Conservation (phyloP, 2,797 vertebrate genomes). For the Gallirallus australis region DNA sequence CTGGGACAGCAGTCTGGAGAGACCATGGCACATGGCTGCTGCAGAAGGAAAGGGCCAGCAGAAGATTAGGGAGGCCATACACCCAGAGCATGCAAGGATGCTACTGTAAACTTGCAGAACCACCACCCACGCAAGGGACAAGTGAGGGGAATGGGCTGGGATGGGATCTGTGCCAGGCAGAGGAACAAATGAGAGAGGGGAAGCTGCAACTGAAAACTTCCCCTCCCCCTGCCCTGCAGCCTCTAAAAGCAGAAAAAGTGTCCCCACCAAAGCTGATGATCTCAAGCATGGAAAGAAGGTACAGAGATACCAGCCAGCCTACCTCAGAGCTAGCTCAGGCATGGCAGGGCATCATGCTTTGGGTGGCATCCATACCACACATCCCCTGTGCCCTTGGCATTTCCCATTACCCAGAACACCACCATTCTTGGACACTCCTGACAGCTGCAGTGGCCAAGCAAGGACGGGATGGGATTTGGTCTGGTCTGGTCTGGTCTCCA, state of each 20-base stretch:
- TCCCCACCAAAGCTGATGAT: neutral
- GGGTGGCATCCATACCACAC: rapidly evolving
- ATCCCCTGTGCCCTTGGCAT: neutral
- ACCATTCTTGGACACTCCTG: neutral
- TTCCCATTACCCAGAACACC: neutral
- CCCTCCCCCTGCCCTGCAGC: neutral
- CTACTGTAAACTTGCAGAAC: neutral
- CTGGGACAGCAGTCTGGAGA: neutral
- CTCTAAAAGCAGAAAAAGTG: neutral
- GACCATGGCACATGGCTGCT: rapidly evolving
- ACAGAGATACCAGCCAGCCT: neutral
- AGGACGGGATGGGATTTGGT: no score
- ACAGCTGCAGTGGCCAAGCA: neutral
- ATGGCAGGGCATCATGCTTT: neutral
- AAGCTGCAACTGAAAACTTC: neutral
- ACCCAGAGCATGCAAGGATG: neutral
- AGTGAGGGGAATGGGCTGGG: neutral
- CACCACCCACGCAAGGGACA: neutral
- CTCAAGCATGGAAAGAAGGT: neutral
- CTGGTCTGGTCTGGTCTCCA: no score
- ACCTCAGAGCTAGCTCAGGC: neutral
- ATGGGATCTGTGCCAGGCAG: neutral
- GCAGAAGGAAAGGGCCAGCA: neutral
- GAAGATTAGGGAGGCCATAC: neutral
- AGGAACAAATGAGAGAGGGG: neutral